Evolutionary conservation across 1,140 invertebrate genomes (phyloP).

Genomic region (Oedothorax gibbosus): DNA sequence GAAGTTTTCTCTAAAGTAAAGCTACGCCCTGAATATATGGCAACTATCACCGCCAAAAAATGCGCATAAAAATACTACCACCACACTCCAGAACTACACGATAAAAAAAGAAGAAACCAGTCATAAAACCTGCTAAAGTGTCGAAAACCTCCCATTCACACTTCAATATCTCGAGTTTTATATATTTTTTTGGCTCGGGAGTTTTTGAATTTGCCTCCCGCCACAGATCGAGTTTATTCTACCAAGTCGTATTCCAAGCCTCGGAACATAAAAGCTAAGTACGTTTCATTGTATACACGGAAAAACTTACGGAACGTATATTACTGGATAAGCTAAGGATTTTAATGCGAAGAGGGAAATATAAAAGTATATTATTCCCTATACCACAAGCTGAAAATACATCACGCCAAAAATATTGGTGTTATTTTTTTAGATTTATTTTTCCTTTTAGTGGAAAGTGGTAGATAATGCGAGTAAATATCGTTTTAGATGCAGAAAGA

Average conservation of each 20-base stretch:
- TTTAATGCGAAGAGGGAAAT: constrained; percentile 52
- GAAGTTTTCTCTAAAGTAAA: constrained; percentile 3
- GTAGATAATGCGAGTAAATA: constrained; percentile 60
- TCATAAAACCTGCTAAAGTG: constrained; percentile 57
- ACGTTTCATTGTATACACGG: constrained; percentile 60
- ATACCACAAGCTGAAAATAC: constrained; percentile 43
- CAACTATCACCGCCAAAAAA: constrained; percentile 31
- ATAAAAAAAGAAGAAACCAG: constrained; percentile 49
- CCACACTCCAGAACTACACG: constrained; percentile 12
- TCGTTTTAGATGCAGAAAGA: constrained; percentile 24
- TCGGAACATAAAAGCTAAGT: constrained; percentile 58
- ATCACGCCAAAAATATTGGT: constrained; percentile 52
- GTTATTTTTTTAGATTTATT: constrained; percentile 39
- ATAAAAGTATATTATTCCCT: constrained; percentile 58
- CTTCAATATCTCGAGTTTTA: constrained; percentile 59
- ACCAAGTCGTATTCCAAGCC: constrained; percentile 27
- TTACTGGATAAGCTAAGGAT: constrained; percentile 61
- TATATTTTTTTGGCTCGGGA: constrained; percentile 32
- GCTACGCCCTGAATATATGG: constrained; percentile 10
- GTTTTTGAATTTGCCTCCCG: constrained; percentile 59
- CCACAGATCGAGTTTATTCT: constrained; percentile 58
- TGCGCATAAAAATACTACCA: constrained; percentile 50
- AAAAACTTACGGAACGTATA: constrained; percentile 52
- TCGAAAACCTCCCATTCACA: constrained; percentile 54
- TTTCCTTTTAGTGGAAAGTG: constrained; percentile 35